Conservation (phyloP, 2,888 invertebrate genomes). For the Drosophila demipolita region DNA sequence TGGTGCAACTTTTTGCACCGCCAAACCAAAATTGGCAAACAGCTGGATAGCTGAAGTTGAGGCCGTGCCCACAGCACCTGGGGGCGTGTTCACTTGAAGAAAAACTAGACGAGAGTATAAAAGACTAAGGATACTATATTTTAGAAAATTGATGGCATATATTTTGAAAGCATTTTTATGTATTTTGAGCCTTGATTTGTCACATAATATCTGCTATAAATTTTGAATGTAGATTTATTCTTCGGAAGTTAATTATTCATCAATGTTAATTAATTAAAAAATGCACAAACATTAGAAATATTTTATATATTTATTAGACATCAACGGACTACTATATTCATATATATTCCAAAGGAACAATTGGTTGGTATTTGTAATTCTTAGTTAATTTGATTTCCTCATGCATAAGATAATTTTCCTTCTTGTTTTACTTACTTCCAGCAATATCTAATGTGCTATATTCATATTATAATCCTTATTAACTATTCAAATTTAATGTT, state of each 20-base stretch:
- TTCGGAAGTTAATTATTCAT: no score
- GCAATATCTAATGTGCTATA: no score
- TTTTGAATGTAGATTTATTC: neutral
- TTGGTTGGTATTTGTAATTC: neutral
- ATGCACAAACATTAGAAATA: accelerated
- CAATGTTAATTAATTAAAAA: no score
- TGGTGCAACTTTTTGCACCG: constrained; percentile 75
- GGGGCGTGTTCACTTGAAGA: constrained; percentile 9
- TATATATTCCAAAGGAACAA: neutral
- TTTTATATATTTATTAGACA: neutral
- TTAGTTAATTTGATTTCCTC: neutral
- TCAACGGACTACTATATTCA: neutral
- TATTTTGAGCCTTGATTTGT: neutral
- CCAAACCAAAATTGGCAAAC: constrained; percentile 40
- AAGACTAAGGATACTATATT: accelerated
- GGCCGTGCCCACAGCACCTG: constrained; percentile 36
- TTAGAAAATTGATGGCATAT: no score
- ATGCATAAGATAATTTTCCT: no score
- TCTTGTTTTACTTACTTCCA: no score
- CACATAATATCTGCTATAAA: neutral
- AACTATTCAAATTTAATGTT: neutral
- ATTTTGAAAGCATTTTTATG: no score
- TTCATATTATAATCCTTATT: neutral
- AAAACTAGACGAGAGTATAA: neutral
- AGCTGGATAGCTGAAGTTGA: constrained; percentile 1